Base-by-base conservation (phyloP, 2,797 vertebrate species). In the Rhinatrema bivittatum region DNA sequence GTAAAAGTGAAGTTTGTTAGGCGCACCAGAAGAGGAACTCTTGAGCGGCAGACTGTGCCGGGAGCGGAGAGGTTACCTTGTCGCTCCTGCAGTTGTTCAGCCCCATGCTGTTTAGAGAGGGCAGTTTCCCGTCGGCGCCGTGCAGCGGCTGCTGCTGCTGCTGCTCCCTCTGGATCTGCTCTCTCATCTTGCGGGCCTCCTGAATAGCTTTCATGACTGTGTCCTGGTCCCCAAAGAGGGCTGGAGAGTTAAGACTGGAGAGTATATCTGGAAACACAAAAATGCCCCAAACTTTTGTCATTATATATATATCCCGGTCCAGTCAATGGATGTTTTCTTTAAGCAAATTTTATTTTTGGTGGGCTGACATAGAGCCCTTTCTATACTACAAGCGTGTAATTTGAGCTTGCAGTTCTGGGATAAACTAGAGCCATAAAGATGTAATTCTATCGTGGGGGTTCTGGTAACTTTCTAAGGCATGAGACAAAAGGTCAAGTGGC, bases 191-290 rank as follows among this genome's bases (percentile, higher is more conserved):
- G 46, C 94, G 79, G 27, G 95, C 95, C 75, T 98, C 95, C 50
- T 98, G 94, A 70, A 98, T 97, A 67, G 94, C 95, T 81, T 98
- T 98, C 93, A 98, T 93, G 68, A 98, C 95, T 6, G 94, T 91
- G 11, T 98, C 94, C 89, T 98, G 95, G 85, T 98, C 95, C 70
- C 93, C 95, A 46, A 98, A 98, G 26, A 98, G 79, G 15, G 91
- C 89, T 8, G 93, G 92, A 50, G 95, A 93, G 81, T 96, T 97
- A 72, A 98, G 91, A 82, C 90, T 98, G 74, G 94, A 97, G 69
- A 98, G 85, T 74, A 98, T 97, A 84, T 98, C 95, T 98, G 62
- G 3, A 57, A 49, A 65, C 2, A 60, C 19, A 68, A 15, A 32
- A 57, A 69, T 2, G 34, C 1, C 49, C 14, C 22, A 6, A 22